Evolutionary conservation across 1,140 invertebrate genomes (phyloP), one percentile per base, ranked within the genome.

Genomic region (Plodia interpunctella): DNA sequence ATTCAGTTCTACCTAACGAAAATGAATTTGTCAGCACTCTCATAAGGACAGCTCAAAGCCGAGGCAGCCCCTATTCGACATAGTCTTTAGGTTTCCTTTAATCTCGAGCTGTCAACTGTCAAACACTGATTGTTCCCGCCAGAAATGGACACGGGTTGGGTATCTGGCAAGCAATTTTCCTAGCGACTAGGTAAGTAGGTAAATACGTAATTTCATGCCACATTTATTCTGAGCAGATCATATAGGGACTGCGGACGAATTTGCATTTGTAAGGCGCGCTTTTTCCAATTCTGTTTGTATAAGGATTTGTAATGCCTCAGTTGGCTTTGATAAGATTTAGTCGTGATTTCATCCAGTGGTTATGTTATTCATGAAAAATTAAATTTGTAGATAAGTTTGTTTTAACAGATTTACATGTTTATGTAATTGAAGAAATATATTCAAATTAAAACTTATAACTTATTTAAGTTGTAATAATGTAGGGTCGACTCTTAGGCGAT

Each of bases 151-250:
- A 75, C 51, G 51, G 59, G 61, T 62, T 69, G 51, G 59, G 61
- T 62, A 70, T 79, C 72, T 74, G 65, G 66, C 74, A 80, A 73
- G 72, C 81, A 85, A 87, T 85, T 83, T 85, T 80, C 80, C 70
- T 64, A 74, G 65, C 72, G 75, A 83, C 72, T 84, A 80, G 76
- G 73, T 84, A 81, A 80, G 74, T 80, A 81, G 84, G 78, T 83
- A 84, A 83, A 83, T 74, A 81, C 66, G 72, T 83, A 83, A 87
- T 85, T 87, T 85, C 82, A 84, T 72, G 80, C 56, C 67, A 63
- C 75, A 79, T 84, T 85, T 79, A 78, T 68, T 79, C 71, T 62
- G 62, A 68, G 68, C 68, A 83, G 75, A 80, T 83, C 67, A 75
- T 66, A 62, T 59, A 67, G 58, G 62, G 62, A 56, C 67, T 49